Conservation (phyloP, 1,140 invertebrate genomes). For the Calephelis virginiensis region DNA sequence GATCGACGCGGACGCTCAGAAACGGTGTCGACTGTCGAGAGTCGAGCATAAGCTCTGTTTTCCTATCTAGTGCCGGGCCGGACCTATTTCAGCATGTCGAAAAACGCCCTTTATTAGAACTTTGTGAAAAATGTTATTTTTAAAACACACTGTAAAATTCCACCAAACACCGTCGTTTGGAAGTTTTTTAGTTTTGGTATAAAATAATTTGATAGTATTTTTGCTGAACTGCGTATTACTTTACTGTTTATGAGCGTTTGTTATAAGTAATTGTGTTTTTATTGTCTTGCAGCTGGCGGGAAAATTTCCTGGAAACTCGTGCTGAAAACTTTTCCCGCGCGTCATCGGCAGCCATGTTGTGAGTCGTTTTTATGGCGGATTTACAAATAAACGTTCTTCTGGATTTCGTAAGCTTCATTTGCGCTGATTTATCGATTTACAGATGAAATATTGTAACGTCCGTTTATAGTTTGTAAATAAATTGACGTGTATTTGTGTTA, state of each 20-base stretch:
- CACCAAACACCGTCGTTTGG: no score
- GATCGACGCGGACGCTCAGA: no score
- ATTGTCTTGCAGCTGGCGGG: slow-evolving; percentile 2
- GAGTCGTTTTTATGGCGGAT: background rate
- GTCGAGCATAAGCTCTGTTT: no score
- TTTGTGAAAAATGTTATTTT: no score
- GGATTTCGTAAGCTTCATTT: background rate
- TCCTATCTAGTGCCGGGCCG: no score
- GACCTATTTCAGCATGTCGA: no score
- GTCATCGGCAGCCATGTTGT: background rate
- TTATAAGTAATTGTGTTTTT: background rate
- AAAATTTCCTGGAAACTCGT: background rate
- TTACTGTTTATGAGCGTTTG: background rate
- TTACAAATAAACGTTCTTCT: background rate
- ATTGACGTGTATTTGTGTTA: background rate
- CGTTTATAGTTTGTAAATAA: background rate
- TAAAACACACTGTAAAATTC: no score
- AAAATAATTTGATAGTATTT: no score
- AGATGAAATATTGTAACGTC: background rate
- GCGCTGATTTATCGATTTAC: background rate
- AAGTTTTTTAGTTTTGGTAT: no score
- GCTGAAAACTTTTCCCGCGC: background rate
- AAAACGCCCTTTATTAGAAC: no score
- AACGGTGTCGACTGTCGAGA: no score
- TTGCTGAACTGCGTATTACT: no score